A percentile compares a stretch with the other conserved stretches of the same genome.
phyloP scores from a whole-genome alignment of 2,888 invertebrate genomes.

The Eubasilissa splendida region DNA sequence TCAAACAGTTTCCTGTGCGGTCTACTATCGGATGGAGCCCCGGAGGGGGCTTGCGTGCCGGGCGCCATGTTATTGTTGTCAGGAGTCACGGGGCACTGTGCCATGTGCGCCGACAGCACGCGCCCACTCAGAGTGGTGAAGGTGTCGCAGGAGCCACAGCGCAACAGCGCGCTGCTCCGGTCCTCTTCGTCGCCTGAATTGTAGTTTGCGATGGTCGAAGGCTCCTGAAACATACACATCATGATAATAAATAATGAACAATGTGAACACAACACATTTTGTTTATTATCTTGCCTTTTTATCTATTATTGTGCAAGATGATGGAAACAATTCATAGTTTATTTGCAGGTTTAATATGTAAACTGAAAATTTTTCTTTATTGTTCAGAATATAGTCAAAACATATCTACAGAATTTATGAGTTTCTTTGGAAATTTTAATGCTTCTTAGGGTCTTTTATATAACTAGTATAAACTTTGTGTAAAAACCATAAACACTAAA shows the following conservation, averaged over 20 bases:
- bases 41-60: conserved; percentile 36
- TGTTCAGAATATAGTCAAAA: no score
- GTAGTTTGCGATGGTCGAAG: conserved; percentile 47
- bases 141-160: conserved; percentile 87
- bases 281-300: neutral
- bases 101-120: conserved; percentile 83
- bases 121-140: conserved; percentile 86
- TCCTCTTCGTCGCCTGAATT: conserved; percentile 66
- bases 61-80: conserved; percentile 60
- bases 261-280: neutral
- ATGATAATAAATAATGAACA: neutral
- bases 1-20: conserved; percentile 90
- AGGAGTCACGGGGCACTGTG: conserved; percentile 73
- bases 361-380: no score
- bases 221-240: conserved; percentile 44
- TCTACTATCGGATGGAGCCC: conserved; percentile 66
- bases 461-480: no score
- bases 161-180: conserved; percentile 70
- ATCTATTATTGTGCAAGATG: no score
- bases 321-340: no score
- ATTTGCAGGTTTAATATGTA: no score
- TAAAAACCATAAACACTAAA: no score
- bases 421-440: no score
- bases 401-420: no score
- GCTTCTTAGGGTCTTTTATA: no score